Conservation (phyloP, 2,797 vertebrate genomes). For the Chaetophractus vellerosus region DNA sequence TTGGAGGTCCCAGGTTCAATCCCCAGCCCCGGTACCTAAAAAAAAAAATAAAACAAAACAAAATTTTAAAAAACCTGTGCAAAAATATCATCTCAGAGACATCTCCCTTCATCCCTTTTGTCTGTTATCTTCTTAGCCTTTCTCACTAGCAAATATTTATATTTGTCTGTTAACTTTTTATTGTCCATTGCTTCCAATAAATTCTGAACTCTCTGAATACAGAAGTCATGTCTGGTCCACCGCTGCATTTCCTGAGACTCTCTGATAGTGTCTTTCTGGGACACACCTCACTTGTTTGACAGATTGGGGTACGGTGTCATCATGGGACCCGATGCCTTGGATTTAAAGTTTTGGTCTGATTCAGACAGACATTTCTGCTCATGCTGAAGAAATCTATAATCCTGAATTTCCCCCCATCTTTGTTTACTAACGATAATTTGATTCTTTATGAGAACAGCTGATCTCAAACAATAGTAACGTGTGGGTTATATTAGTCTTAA, state of each 20-base stretch:
- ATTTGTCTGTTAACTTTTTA: neutral
- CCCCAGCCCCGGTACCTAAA: too few species aligned
- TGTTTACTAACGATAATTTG: conserved; percentile 38
- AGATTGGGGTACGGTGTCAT: neutral
- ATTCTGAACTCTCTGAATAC: neutral
- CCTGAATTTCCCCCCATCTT: neutral
- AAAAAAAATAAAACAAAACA: too few species aligned
- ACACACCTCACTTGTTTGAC: neutral
- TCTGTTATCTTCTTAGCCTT: neutral
- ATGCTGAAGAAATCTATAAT: neutral
- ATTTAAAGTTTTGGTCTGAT: neutral
- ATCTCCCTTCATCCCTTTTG: neutral
- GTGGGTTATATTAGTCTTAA: neutral
- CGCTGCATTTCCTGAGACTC: neutral
- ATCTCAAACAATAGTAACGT: conserved; percentile 22
- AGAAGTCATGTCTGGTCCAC: neutral
- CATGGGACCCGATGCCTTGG: neutral
- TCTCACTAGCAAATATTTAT: neutral
- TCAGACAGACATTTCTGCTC: neutral
- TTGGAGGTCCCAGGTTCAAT: too few species aligned
- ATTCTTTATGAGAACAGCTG: conserved; percentile 40
- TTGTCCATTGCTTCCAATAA: neutral
- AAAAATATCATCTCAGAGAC: neutral
- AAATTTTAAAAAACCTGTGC: neutral
- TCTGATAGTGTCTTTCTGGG: neutral